Evolutionary conservation across 2,113 vertebrate genomes (phyloP).

Genomic region (Myodes glareolus): DNA sequence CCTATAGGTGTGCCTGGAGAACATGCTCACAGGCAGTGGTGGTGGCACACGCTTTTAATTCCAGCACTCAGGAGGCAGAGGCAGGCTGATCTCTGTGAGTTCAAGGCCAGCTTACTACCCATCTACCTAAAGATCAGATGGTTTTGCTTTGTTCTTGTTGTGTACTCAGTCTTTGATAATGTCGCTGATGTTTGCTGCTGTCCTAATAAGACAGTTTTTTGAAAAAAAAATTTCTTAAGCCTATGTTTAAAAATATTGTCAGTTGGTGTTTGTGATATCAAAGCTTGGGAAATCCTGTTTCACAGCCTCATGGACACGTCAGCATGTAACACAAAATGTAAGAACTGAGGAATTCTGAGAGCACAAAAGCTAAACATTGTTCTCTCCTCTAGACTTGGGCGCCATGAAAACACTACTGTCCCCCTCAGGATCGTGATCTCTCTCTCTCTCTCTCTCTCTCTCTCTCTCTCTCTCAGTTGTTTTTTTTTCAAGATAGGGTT

Average conservation of each 20-base stretch:
- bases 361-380: neutral
- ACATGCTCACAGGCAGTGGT: neutral
- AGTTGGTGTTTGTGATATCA: neutral
- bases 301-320: neutral
- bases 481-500: too few species aligned
- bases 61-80: too few species aligned
- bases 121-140: neutral
- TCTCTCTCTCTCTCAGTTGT: too few species aligned
- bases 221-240: neutral
- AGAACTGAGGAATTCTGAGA: neutral
- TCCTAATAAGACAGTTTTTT: constrained; percentile 14
- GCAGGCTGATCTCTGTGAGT: too few species aligned
- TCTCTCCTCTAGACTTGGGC: neutral
- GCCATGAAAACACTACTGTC: neutral
- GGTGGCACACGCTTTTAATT: too few species aligned
- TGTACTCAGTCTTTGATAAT: neutral
- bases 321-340: neutral
- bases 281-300: neutral
- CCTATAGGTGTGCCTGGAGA: neutral
- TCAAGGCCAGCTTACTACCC: neutral
- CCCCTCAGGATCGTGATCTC: neutral
- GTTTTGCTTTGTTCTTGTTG: neutral
- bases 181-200: neutral
- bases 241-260: neutral
- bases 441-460: too few species aligned